Evolutionary conservation across 2,797 vertebrate species (phyloP).

Genomic region (Hypotaenidia okinawae): DNA sequence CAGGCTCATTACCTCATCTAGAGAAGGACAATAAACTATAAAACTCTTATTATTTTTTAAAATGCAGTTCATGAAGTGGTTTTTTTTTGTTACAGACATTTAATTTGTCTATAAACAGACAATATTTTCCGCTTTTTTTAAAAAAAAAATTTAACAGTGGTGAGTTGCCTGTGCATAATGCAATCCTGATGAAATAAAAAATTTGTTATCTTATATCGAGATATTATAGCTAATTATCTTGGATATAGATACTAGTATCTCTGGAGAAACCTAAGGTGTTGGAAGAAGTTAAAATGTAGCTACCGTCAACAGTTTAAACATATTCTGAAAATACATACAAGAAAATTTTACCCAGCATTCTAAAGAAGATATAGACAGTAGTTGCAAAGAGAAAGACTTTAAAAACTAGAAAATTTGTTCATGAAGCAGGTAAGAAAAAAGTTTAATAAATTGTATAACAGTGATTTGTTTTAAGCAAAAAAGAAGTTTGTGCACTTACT

Average conservation of each 20-base stretch:
- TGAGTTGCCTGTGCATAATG: not conserved
- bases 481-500: not conserved
- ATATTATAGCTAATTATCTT: not conserved
- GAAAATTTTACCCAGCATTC: not conserved
- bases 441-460: not conserved
- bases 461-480: not conserved
- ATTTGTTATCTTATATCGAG: not conserved
- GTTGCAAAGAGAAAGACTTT: not conserved
- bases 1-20: not conserved
- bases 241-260: not conserved
- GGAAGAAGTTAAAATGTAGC: not conserved
- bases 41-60: not conserved
- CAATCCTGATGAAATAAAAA: not conserved
- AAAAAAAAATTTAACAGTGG: not conserved
- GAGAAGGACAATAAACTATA: not conserved
- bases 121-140: not conserved
- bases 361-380: not conserved
- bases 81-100: not conserved
- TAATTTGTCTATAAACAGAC: not conserved
- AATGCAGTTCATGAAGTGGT: not conserved
- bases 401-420: not conserved
- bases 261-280: not conserved
- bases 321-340: not conserved
- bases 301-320: not conserved
- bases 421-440: not conserved